Evolutionary conservation across 2,888 invertebrate species (phyloP), one percentile per base, ranked within the genome.

Genomic region (Microplitis deprimator): DNA sequence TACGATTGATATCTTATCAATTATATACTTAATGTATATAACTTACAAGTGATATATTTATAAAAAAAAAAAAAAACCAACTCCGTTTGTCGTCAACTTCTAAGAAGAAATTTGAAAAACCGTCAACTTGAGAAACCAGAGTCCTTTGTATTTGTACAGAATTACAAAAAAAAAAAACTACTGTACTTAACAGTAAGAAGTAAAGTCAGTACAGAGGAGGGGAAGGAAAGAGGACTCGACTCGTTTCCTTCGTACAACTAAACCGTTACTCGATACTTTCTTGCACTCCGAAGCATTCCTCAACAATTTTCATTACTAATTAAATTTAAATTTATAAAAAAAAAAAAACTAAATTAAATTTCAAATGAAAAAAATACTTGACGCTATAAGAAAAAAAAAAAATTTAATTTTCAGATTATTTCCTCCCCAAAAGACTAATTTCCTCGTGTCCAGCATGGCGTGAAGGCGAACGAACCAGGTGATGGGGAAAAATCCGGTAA

Each of bases 401-500:
- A 50, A 50, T 3, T 50, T 13, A 13, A 50, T 13, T 50, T 50
- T 13, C 13, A 13, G 8, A 50, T 50, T 67, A 13, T 8, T 68
- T 17, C 41, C 73, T 68, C 38, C 61, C 16, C 20, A 10, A 39
- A 13, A 39, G 39, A 60, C 68, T 68, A 73, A 73, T 73, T 77
- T 74, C 69, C 39, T 41, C 13, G 13, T 60, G 59, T 41, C 59
- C 68, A 40, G 60, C n/a, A 29, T 71, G 41, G 70, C 70, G 65
- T 74, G 74, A 77, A 77, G 70, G 62, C 68, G 67, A 73, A 71
- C 39, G 67, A 76, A 72, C 74, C 41, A 67, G 39, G 40, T 10
- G 61, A 75, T 59, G 38, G 20, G 17, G 39, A 61, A 17, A 61
- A 68, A 61, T 8, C 8, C 8, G 50, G 16, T 65, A 77, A 79